These are phyloP conservation scores for Xestia sexstrigata DNA, from an alignment of 2,888 invertebrate species.

Conservation along the genomic window DNA sequence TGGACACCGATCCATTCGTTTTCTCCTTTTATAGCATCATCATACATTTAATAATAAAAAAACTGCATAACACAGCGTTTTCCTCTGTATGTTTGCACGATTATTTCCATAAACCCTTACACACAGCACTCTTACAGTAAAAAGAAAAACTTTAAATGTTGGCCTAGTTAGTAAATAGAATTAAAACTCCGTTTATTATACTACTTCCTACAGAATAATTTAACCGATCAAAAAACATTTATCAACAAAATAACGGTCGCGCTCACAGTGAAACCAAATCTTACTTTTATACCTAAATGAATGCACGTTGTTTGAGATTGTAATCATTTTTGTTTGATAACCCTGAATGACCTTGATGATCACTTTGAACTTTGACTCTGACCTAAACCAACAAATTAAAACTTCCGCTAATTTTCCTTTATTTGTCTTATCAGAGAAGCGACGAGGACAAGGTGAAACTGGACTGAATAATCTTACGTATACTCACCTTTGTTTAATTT, in stretches of 20 bases:
- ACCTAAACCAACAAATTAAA: slow-evolving; percentile 13
- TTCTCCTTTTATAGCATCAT: no score
- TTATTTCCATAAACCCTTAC: neutral
- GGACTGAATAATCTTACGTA: neutral
- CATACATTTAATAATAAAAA: neutral
- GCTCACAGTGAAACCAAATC: neutral
- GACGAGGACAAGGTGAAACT: neutral
- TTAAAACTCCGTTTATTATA: neutral
- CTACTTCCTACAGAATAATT: neutral
- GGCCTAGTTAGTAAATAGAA: neutral
- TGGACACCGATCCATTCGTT: no score
- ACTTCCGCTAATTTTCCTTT: slow-evolving; percentile 24
- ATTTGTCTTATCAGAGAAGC: neutral
- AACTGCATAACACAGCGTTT: neutral
- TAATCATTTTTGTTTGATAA: neutral
- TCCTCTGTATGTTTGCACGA: neutral
- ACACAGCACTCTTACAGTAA: neutral
- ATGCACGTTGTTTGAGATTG: neutral
- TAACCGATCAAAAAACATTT: neutral
- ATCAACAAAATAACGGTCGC: neutral
- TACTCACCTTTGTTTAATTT: slow-evolving; percentile 41
- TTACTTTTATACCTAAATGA: neutral
- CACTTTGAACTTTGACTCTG: slow-evolving; percentile 19
- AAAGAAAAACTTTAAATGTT: neutral
- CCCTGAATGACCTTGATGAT: neutral